These are phyloP conservation scores for Sebastes nivosus DNA, from an alignment of 2,797 vertebrate genomes.

Conservation along the genomic window DNA sequence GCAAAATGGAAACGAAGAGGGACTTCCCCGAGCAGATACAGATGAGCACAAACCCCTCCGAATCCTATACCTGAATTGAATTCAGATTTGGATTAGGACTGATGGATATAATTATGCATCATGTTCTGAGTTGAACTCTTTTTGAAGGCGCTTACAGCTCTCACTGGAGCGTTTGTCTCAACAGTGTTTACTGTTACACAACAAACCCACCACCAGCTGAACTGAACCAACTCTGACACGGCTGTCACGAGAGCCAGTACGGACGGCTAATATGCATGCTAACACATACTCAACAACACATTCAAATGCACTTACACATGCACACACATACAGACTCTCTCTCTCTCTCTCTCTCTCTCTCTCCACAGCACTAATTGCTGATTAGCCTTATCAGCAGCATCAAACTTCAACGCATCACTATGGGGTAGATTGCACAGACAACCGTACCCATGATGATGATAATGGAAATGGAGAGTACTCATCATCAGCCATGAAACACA, in stretches of 20 bases:
- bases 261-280: background rate
- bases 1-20: slow-evolving; percentile 26
- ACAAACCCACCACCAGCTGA: slow-evolving; percentile 1
- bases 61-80: slow-evolving; percentile 19
- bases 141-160: background rate
- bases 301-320: slow-evolving; percentile 17
- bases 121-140: background rate
- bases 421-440: slow-evolving; percentile 72
- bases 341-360: background rate
- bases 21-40: slow-evolving; percentile 3
- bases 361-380: slow-evolving; percentile 53
- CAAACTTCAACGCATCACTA: slow-evolving; percentile 54
- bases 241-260: slow-evolving; percentile 32
- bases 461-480: slow-evolving; percentile 67
- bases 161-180: background rate
- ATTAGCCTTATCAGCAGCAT: slow-evolving; percentile 66
- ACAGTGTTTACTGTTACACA: slow-evolving; percentile 2
- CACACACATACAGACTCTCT: background rate
- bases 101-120: slow-evolving; percentile 17
- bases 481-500: slow-evolving; percentile 66
- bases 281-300: slow-evolving; percentile 13
- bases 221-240: slow-evolving; percentile 19
- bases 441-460: slow-evolving; percentile 59
- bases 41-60: slow-evolving; percentile 6
- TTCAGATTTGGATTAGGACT: slow-evolving; percentile 24